phyloP scores from a whole-genome alignment of 2,797 vertebrate genomes.

The Remorina albescens region DNA sequence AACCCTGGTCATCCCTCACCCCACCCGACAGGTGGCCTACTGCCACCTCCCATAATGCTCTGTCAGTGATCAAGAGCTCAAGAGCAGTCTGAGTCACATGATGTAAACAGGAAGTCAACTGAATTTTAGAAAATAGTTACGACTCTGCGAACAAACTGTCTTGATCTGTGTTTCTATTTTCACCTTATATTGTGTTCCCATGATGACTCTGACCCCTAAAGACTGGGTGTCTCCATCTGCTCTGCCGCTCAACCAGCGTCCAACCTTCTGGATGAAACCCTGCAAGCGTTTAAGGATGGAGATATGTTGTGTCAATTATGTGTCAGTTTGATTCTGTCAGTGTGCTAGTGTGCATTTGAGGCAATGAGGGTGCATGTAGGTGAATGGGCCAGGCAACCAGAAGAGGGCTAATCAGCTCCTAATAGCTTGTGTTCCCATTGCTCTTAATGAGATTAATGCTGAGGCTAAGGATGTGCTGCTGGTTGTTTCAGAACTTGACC shows the following conservation, averaged over 20 bases:
- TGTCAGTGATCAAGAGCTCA: conserved; percentile 12
- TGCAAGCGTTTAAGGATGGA: neutral
- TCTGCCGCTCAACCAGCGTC: too few relatives aligned
- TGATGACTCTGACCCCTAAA: conserved; percentile 2
- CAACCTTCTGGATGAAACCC: conserved; percentile 15
- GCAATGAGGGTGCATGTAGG: conserved; percentile 27
- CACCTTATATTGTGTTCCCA: neutral
- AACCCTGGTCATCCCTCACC: conserved; percentile 21
- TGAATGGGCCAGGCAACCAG: conserved; percentile 62
- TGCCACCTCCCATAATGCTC: conserved; percentile 39
- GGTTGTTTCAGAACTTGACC: conserved; percentile 46
- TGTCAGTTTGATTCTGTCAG: conserved; percentile 38
- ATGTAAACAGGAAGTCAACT: conserved; percentile 57
- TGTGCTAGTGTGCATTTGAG: conserved; percentile 25
- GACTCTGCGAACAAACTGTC: neutral
- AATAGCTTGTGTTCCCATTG: conserved; percentile 73
- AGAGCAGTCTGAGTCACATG: conserved; percentile 40
- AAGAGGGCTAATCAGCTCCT: conserved; percentile 73
- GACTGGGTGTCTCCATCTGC: neutral
- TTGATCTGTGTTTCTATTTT: neutral
- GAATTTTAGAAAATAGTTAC: too few relatives aligned
- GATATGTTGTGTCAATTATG: conserved; percentile 15
- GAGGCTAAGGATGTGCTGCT: conserved; percentile 57
- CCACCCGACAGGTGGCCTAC: conserved; percentile 24
- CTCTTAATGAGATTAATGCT: conserved; percentile 79